These are phyloP conservation scores for Sylvietta virens DNA, from an alignment of 2,113 vertebrate genomes.

Conservation along the genomic window DNA sequence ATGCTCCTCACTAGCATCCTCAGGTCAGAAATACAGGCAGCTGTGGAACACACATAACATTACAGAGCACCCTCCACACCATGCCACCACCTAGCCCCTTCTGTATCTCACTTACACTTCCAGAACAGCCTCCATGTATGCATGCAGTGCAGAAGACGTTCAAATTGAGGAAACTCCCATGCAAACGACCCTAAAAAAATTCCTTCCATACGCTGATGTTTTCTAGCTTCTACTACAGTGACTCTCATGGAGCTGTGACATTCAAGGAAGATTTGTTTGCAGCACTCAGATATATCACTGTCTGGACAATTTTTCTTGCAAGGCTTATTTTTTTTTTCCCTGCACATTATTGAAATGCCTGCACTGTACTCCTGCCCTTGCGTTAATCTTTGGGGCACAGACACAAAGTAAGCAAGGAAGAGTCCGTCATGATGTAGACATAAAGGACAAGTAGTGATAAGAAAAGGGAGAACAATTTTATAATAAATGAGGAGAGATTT, in stretches of 20 bases:
- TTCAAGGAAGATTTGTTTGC: neutral
- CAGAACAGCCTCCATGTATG: rapidly evolving
- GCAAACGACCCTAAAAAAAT: neutral
- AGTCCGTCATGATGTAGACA: neutral
- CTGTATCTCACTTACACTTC: neutral
- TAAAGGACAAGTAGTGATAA: neutral
- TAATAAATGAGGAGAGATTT: neutral
- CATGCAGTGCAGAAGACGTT: neutral
- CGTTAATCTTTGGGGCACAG: neutral
- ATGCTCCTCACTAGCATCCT: neutral
- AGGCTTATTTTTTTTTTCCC: neutral
- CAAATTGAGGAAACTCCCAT: neutral
- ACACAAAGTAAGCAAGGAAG: neutral
- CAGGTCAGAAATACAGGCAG: neutral
- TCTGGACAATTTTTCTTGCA: neutral
- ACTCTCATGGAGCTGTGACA: neutral
- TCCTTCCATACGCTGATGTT: rapidly evolving
- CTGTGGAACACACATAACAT: rapidly evolving
- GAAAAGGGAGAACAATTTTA: neutral
- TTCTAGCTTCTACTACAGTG: neutral
- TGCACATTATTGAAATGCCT: neutral
- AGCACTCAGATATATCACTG: neutral
- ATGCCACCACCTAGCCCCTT: neutral
- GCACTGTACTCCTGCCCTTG: neutral
- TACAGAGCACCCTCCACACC: neutral